These are phyloP conservation scores for Poecilia velifera DNA, from an alignment of 2,797 vertebrate genomes.

Conservation along the genomic window DNA sequence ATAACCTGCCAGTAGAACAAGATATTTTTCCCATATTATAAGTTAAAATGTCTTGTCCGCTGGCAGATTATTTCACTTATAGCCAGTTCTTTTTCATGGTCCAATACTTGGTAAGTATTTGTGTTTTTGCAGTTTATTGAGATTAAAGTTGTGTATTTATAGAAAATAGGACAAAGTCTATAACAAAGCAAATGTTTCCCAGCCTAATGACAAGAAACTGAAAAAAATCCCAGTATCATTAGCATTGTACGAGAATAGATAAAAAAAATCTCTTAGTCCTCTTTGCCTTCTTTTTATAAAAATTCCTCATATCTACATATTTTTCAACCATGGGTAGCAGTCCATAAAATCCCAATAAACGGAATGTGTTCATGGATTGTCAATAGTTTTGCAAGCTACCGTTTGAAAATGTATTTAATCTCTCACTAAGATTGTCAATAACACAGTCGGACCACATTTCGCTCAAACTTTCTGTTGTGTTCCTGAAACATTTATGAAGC, in stretches of 20 bases:
- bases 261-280: neutral
- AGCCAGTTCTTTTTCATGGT: too few species aligned
- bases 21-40: too few species aligned
- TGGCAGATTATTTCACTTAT: too few species aligned
- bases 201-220: neutral
- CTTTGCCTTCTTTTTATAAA: neutral
- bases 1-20: too few species aligned
- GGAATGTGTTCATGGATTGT: neutral
- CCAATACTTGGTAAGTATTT: too few species aligned
- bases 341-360: neutral
- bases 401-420: neutral
- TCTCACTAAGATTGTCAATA: neutral
- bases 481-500: conserved; percentile 29
- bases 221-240: neutral
- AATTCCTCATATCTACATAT: neutral
- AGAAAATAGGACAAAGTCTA: neutral
- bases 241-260: neutral
- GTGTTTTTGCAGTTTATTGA: neutral
- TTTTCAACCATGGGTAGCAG: neutral
- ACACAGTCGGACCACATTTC: conserved; percentile 22
- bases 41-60: too few species aligned
- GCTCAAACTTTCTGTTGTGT: conserved; percentile 28
- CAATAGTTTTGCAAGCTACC: neutral
- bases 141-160: neutral
- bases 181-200: neutral